Evolutionary conservation across 2,797 vertebrate species (phyloP).

Genomic region (Falco biarmicus): DNA sequence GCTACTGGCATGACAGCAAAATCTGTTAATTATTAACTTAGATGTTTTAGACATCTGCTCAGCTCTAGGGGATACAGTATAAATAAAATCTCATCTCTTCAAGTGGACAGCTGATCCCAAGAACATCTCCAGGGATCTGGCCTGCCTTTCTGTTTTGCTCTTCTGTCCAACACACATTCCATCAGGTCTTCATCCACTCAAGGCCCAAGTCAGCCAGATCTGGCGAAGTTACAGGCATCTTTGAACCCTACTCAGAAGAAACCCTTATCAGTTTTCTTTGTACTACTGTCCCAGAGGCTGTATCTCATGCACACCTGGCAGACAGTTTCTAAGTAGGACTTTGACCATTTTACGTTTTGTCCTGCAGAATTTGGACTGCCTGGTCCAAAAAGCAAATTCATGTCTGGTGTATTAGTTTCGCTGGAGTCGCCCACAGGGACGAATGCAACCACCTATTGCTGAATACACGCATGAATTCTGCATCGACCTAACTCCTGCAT

Average conservation of each 20-base stretch:
- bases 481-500: neutral
- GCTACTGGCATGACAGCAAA: neutral
- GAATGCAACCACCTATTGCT: neutral
- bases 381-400: constrained; percentile 1
- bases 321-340: constrained; percentile 8
- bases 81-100: constrained; percentile 47
- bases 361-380: neutral
- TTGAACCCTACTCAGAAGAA: constrained; percentile 11
- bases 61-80: constrained; percentile 11
- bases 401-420: neutral
- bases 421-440: neutral
- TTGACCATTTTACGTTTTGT: neutral
- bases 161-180: constrained; percentile 21
- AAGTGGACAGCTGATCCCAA: constrained; percentile 21
- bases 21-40: constrained; percentile 51
- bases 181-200: neutral
- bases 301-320: neutral
- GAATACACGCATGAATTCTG: neutral
- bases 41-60: constrained; percentile 33
- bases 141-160: constrained; percentile 28
- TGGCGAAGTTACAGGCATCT: neutral
- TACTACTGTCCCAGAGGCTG: neutral
- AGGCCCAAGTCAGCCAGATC: neutral
- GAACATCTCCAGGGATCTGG: constrained; percentile 10
- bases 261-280: neutral